These are phyloP conservation scores for Rostratula benghalensis DNA, from an alignment of 2,113 vertebrate genomes.

Conservation along the genomic window DNA sequence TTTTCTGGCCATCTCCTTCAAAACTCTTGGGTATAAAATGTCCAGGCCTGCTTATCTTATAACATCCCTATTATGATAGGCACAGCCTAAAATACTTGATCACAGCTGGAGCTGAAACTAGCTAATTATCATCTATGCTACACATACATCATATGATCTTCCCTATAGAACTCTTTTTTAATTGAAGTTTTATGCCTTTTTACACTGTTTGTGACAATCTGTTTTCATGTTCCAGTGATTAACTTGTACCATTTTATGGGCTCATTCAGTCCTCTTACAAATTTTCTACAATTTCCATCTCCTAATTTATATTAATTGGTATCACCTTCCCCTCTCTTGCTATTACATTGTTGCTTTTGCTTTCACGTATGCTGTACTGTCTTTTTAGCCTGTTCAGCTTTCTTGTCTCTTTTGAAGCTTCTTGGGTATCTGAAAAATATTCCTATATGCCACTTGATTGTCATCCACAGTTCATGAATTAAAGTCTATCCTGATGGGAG, in stretches of 20 bases:
- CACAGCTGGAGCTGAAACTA: conserved; percentile 33
- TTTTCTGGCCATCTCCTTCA: neutral
- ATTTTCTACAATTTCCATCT: neutral
- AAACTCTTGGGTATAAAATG: conserved; percentile 1
- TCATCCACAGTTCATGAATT: neutral
- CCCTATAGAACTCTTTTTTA: neutral
- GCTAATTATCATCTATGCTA: neutral
- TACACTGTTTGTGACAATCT: neutral
- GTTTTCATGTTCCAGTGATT: neutral
- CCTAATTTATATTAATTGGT: neutral
- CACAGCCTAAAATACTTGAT: conserved; percentile 15
- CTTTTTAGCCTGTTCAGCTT: neutral
- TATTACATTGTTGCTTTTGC: neutral
- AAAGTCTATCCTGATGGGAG: neutral
- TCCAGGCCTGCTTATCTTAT: neutral
- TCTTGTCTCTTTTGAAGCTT: neutral
- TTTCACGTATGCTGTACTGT: neutral
- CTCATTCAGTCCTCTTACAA: neutral
- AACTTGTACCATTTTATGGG: neutral
- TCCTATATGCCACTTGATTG: neutral
- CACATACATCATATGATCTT: neutral
- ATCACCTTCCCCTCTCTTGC: neutral
- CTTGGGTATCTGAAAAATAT: neutral
- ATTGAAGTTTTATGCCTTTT: conserved; percentile 10
- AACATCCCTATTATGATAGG: neutral